These are phyloP conservation scores for Ceratina japonica DNA, from an alignment of 1,140 invertebrate species.

Conservation along the genomic window DNA sequence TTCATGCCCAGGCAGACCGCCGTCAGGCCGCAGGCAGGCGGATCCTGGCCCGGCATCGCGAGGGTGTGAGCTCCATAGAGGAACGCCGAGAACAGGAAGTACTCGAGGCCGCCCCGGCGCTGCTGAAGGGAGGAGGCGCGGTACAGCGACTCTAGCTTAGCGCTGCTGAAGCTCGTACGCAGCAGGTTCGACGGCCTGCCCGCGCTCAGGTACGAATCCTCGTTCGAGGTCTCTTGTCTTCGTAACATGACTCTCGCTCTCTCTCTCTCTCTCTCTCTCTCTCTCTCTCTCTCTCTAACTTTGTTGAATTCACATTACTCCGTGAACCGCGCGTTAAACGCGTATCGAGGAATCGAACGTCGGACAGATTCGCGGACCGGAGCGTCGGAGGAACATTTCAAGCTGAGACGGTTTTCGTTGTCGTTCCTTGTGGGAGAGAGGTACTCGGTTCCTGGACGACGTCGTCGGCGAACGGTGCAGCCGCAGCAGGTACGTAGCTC, in stretches of 20 bases:
- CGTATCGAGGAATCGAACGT: not conserved
- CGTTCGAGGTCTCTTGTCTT: constrained; percentile 72
- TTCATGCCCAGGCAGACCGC: constrained; percentile 80
- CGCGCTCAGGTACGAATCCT: constrained; percentile 76
- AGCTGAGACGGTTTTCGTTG: not conserved
- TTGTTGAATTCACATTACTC: constrained; percentile 8
- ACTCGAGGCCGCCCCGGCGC: constrained; percentile 87
- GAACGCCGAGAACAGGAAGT: constrained; percentile 85
- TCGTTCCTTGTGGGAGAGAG: not conserved
- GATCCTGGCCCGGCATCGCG: constrained; percentile 70
- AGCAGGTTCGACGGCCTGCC: constrained; percentile 76
- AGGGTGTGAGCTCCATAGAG: constrained; percentile 85
- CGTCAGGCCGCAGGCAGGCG: constrained; percentile 81
- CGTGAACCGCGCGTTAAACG: not conserved
- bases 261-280: constrained; percentile 4
- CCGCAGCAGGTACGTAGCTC: not conserved
- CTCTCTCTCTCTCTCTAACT: not conserved
- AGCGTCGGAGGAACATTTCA: not conserved
- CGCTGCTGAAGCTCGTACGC: constrained; percentile 73
- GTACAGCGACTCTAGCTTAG: constrained; percentile 86
- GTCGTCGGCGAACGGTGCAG: not conserved
- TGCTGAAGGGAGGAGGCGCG: constrained; percentile 87
- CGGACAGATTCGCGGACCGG: not conserved
- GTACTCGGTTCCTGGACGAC: not conserved
- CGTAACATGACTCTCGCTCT: constrained; percentile 44